Evolutionary conservation across 1,140 invertebrate species (phyloP), one percentile per base, ranked within the genome.

Genomic region (Melipona quadrifasciata): DNA sequence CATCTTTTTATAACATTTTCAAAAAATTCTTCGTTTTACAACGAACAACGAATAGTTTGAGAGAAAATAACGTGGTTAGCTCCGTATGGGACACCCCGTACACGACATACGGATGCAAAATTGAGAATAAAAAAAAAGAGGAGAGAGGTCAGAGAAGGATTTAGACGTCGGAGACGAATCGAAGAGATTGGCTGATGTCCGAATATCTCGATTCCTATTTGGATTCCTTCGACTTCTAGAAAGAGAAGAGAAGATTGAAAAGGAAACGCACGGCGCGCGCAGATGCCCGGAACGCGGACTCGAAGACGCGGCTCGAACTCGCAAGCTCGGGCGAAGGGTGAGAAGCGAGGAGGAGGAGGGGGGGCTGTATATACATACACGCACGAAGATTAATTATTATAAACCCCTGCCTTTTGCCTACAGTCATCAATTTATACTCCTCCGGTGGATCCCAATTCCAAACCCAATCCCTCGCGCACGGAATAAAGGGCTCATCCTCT

Each of bases 351-450:
- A 84, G 55, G 58, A 65, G 73, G 10, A 55, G 58, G 71, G 67
- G n/a, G 65, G 1, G 55, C 67, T 67, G 65, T 76, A 85, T 58
- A 84, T 83, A 67, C 86, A 84, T 92, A 91, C 92, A 92, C 78
- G 91, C 76, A 88, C 90, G 90, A 93, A 94, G 93, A 94, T 94
- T 94, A 93, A 93, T 94, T 94, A 94, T 94, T 93, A 94, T 94
- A 93, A 93, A 94, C 93, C 93, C 93, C 92, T 93, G 91, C 90
- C 91, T 93, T 93, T 93, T 94, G 92, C 93, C 92, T 91, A 92
- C 92, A 94, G 92, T 93, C 93, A 94, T 94, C 93, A 94, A 94
- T 94, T 94, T 93, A 92, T 93, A 92, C 87, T 93, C 90, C 70
- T 91, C 80, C 87, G 67, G 84, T 65, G 74, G 74, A 92, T 93